Evolutionary conservation across 2,797 vertebrate species (phyloP), one percentile per base, ranked within the genome.

Genomic region (Pelochelys cantorii): DNA sequence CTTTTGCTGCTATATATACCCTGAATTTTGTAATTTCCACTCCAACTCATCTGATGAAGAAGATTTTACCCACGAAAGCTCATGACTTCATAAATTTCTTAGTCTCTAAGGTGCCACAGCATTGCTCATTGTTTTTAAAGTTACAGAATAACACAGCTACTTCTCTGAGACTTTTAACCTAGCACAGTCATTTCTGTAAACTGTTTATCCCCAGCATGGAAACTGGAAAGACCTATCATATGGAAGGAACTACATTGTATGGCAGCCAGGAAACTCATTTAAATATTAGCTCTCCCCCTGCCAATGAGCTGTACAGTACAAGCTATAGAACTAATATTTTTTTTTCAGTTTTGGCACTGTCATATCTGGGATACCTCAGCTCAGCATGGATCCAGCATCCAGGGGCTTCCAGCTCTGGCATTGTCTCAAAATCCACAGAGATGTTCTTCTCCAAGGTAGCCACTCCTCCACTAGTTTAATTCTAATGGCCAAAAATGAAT

Each of bases 391-490:
- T 79, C 7, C 20, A 79, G 77, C 22, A 84, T 3, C 42, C 71
- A 23, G 11, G 90, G 14, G 7, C 62, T 83, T 71, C 11, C 27
- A 65, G 12, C 8, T 1, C 12, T 90, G 42, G 60, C 78, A 93
- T 12, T 17, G 7, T 29, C 42, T 77, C 13, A 18, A 95, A 94
- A 78, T 59, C 53, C 6, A 68, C 54, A 37, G 55, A 31, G 25
- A 84, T 88, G 90, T 93, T 90, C 75, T 91, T 79, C 79, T 87
- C 22, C 37, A 81, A 31, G 2, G 31, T 56, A 88, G 48, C 7
- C 87, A 37, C 4, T 91, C 62, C 48, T 80, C 23, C 60, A 27
- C 71, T 75, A n/a, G 17, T 81, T 85, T 96, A 90, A 68, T 90
- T 85, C 75, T 84, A 20, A 29, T 31, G 52, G 2, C 18, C 71